Percentiles rank a stretch among this genome's conserved stretches.
Conservation (phyloP, 2,888 invertebrate species). For the Ethmia dodecea region DNA sequence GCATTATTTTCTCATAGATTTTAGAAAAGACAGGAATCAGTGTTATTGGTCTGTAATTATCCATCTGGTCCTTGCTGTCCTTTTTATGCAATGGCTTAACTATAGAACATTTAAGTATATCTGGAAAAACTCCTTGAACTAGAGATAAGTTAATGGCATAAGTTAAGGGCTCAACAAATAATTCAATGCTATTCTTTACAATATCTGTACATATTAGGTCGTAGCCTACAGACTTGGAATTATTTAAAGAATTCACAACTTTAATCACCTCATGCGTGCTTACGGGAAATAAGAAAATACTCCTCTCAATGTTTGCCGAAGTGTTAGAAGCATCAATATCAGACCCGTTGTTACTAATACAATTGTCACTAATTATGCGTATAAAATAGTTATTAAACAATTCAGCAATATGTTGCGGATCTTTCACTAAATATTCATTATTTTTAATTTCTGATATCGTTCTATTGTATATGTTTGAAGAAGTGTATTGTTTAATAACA, state of each 20-base stretch:
- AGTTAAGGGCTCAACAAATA: background rate
- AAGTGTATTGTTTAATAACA: background rate
- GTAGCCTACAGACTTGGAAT: background rate
- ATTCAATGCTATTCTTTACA: background rate
- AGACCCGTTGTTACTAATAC: background rate
- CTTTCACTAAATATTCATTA: background rate
- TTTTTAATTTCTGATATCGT: background rate
- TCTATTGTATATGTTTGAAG: background rate
- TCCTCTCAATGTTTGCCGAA: background rate
- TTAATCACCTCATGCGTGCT: background rate
- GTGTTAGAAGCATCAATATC: background rate
- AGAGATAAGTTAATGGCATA: background rate
- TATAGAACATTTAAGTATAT: background rate
- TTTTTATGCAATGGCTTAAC: constrained; percentile 1
- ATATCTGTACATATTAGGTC: background rate
- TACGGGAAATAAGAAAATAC: background rate
- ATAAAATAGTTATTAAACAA: background rate
- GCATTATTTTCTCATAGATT: constrained; percentile 1
- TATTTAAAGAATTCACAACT: background rate
- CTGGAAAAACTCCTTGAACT: constrained; percentile 1
- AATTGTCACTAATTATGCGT: background rate
- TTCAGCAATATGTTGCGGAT: background rate
- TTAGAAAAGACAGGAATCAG: constrained; percentile 1
- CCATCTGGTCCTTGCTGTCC: background rate
- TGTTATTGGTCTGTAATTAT: constrained; percentile 2